These are phyloP conservation scores for Sitta carolinensis DNA, from an alignment of 2,797 vertebrate species.

Conservation along the genomic window DNA sequence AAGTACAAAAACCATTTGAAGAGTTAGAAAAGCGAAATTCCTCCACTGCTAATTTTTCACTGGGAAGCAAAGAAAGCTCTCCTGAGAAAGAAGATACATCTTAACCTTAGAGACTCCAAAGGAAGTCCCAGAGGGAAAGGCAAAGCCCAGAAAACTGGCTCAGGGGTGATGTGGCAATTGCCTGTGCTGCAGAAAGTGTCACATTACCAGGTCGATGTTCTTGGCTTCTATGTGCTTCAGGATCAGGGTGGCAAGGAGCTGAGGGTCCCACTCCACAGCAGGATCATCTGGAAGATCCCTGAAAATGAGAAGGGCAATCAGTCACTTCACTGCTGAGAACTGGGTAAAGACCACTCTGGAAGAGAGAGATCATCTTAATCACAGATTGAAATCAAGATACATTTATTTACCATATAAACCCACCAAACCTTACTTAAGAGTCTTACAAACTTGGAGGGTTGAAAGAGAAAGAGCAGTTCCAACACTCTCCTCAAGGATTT, in stretches of 20 bases:
- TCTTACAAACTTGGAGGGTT: not conserved
- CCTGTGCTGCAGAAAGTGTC: not conserved
- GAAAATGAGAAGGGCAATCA: slow-evolving; percentile 43
- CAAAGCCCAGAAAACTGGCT: not conserved
- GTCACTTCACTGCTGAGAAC: not conserved
- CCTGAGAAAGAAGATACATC: not conserved
- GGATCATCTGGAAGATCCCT: slow-evolving; percentile 92
- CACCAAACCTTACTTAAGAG: not conserved
- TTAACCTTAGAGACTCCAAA: not conserved
- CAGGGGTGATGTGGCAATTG: not conserved
- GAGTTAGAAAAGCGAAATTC: not conserved
- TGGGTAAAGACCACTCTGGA: not conserved
- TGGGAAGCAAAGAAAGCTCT: not conserved
- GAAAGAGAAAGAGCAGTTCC: not conserved
- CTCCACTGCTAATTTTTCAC: not conserved
- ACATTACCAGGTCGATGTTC: slow-evolving; percentile 84
- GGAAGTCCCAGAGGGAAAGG: not conserved
- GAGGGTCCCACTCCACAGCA: slow-evolving; percentile 83
- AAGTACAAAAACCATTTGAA: not conserved
- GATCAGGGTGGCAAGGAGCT: slow-evolving; percentile 79
- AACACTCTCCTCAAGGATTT: not conserved
- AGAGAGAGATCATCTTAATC: not conserved
- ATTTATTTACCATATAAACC: not conserved
- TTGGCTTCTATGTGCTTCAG: slow-evolving; percentile 78
- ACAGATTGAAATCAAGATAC: not conserved